Base-by-base conservation (phyloP, 2,888 invertebrate genomes). In the Drosophila acutilabella region DNA sequence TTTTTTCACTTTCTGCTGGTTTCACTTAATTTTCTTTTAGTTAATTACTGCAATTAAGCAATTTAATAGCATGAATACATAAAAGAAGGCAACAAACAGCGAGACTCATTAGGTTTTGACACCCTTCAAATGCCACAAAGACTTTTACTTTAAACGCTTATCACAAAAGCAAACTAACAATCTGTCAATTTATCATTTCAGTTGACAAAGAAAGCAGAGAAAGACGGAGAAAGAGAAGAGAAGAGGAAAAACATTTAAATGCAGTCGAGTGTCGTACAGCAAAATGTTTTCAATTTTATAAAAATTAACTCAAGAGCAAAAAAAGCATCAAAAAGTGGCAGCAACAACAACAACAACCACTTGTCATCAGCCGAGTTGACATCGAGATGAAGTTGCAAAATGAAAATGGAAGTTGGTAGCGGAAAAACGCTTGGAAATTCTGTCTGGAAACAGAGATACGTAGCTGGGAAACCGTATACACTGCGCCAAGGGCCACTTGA, bases 221-320 rank as follows among this genome's bases (percentile, higher is more conserved):
- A 20, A 20, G 20, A n/a, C n/a, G n/a, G n/a, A 44, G 16, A 10
- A 7, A 14, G 10, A 4, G 30, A 16, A 40, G 36, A 11, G 4
- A 13, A 14, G 13, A 52, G 44, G 14, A 11, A 26, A 16, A 41
- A 14, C 41, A n/a, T 33, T 18, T 47, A 18, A 45, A 41, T 64
- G 64, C 75, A 69, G 11, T 56, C 56, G 84, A 89, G 83, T 82
- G 83, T 77, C 87, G 86, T 90, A 78, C 68, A 70, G 72, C 71
- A 80, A 87, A 90, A 90, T 87, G 85, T 77, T 89, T 87, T 83
- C 78, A 84, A 84, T 88, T 89, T 78, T 56, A 72, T 60, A 66
- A 75, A 81, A 88, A 89, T 89, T 80, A 89, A 86, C 80, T 75
- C 70, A 71, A 81, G 80, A 75, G 71, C 68, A 62, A 71, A 36